Base-by-base conservation (phyloP, 2,797 vertebrate species). In the Zonotrichia albicollis region DNA sequence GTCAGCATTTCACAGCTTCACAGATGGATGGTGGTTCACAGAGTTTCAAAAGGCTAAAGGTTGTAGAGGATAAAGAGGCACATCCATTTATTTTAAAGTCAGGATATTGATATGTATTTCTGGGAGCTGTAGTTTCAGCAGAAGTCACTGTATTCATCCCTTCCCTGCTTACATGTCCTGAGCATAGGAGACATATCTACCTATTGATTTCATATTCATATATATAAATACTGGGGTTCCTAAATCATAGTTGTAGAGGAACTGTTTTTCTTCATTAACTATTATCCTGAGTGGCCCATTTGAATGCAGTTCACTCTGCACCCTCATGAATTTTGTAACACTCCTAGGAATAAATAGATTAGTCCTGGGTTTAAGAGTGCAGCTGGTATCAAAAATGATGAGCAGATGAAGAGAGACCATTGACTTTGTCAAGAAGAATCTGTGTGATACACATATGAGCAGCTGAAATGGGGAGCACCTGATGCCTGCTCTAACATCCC, bases 341-440 rank as follows among this genome's bases (percentile, higher is more conserved):
- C 42, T 91, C 53, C 50, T 71, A 93, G 81, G 61, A 96, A 61
- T 86, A 80, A 84, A 89, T 66, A 73, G 93, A 84, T 90, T 76
- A 80, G 45, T 61, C 51, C 82, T 75, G 12, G n/a, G 22, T 76
- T 89, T 84, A 65, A 78, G 43, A 87, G 48, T 58, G 48, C 64
- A 77, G 32, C 43, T 66, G 45, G 32, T 66, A 50, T 71, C 70
- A 95, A 93, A 94, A 73, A 54, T 13, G 6, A 66, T 40, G 65
- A 84, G 43, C 45, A 82, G 74, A 87, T 60, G 71, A 67, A 90
- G 76, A 93, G 45, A 85, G 13, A 61, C 64, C 51, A 34, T 26
- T 82, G 83, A 74, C 64, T 95, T 82, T 81, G 48, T 70, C 58
- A 68, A 60, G 84, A 88, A 76, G 74, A 62, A n/a, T 38, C 55